Base-by-base conservation (phyloP, 2,888 invertebrate species). In the Tridacna crocea region DNA sequence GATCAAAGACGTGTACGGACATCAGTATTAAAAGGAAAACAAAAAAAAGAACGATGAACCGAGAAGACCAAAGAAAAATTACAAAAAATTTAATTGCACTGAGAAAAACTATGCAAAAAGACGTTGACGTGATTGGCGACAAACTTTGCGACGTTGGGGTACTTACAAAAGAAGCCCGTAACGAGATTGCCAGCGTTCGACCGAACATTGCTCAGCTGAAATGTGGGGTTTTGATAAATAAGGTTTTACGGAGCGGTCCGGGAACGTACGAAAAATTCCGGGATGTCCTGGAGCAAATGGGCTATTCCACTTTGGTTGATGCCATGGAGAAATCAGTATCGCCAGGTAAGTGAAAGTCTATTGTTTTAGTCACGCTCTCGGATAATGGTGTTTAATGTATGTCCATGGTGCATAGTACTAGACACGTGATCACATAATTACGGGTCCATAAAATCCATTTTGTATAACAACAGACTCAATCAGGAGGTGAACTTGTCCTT, bases 61-160 rank as follows among this genome's bases (percentile, higher is more conserved):
- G 82, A 22, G 60, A 55, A 12, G 82, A 85, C 66, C 85, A 85
- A 58, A 80, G 55, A 47, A 85, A 85, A 63, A 79, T 85, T 13
- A 82, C 82, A 0, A 85, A 74, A 47, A 85, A 85, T 74, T 60
- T 85, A 36, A 65, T 72, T 10, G 22, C 65, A 13, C n/a, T 85
- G n/a, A 75, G 78, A 46, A 80, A 75, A 24, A 48, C 80, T n/a
- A 61, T 85, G 27, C 73, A 80, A 58, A 82, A 80, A 11, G 82
- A 85, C 46, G 66, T 85, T 12, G 63, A 74, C 15, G 12, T n/a
- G 0, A 73, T 85, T 58, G 60, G 72, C 0, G 80, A 78, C 12
- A 75, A 73, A 63, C 79, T 85, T 13, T 36, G 61, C 22, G 60
- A 72, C 24, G 75, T 61, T 22, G 72, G 73, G 17, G 70, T 82